Evolutionary conservation across 2,888 invertebrate genomes (phyloP), one percentile per base, ranked within the genome.

Genomic region (Mimas tiliae): DNA sequence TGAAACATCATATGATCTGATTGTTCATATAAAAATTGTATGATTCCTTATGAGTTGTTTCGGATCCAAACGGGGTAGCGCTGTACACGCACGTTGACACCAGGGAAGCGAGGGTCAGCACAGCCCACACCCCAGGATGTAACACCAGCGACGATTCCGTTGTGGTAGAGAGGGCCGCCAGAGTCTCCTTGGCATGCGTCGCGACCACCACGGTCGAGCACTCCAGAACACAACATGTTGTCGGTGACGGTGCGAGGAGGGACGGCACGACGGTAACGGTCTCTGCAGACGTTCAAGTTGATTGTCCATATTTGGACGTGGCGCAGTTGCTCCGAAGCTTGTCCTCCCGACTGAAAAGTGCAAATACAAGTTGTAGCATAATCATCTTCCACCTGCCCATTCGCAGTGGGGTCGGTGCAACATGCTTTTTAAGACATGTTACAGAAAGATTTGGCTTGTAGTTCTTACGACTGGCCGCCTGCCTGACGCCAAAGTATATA

Each of bases 161-260:
- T 78, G 71, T 84, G 80, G 66, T 77, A 76, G 16, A 84, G 74
- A 33, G 84, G 84, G 12, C 85, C 80, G 4, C 84, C 84, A 6
- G 80, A 79, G 69, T 84, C 84, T 1, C 79, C 78, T 67, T 74
- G 75, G 70, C 85, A 85, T 69, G 80, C 82, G 70, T 78, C 83
- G 11, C 80, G 81, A 63, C 83, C 83, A 9, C 81, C 82, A 3
- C 81, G 74, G 42, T 78, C 74, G 27, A 83, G 70, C 75, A 74
- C 75, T n/a, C 85, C 86, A 3, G 84, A 77, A 64, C 86, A 86
- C 73, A 86, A 16, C 83, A 83, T 83, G 68, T 81, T 83, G 19
- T 75, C 75, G 48, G 79, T 78, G 8, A 85, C 14, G 14, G 45
- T 14, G 1, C 14, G 45, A 14, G 45, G 45, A 45, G 45, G 45